phyloP scores from a whole-genome alignment of 1,140 invertebrate species.

The Pogonomyrmex californicus region DNA sequence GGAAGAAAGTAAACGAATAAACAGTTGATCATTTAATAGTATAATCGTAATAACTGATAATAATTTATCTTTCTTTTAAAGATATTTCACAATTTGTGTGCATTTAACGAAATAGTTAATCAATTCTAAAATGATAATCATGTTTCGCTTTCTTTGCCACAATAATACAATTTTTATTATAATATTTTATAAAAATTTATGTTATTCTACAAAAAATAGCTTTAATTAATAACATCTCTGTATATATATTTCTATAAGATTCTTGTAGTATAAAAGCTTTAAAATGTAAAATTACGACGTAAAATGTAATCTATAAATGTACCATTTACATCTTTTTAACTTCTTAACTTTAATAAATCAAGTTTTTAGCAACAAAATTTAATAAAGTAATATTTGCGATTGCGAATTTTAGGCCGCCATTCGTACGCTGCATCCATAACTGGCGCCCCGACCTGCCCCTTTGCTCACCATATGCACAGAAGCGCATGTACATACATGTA shows the following conservation, averaged over 20 bases:
- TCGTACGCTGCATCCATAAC: constrained; percentile 76
- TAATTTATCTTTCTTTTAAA: neutral
- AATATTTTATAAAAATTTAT: constrained; percentile 1
- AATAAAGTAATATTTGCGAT: constrained; percentile 35
- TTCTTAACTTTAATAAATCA: neutral
- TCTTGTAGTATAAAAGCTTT: neutral
- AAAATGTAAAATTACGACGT: neutral
- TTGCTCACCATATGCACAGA: constrained; percentile 62
- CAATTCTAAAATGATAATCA: neutral
- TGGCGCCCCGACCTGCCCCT: constrained; percentile 73
- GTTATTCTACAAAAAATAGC: neutral
- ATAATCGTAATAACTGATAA: too few species aligned
- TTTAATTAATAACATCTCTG: neutral
- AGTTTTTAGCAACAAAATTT: constrained; percentile 1
- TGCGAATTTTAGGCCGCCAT: constrained; percentile 77
- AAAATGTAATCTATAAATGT: neutral
- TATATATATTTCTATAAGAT: neutral
- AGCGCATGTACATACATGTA: constrained; percentile 54
- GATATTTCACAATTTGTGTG: neutral
- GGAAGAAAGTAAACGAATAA: neutral
- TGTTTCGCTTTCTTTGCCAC: neutral
- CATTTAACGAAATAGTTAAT: neutral
- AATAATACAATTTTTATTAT: neutral
- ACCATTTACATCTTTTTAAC: neutral
- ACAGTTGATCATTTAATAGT: neutral